Evolutionary conservation across 2,113 vertebrate species (phyloP).

Genomic region (Pimephales promelas): DNA sequence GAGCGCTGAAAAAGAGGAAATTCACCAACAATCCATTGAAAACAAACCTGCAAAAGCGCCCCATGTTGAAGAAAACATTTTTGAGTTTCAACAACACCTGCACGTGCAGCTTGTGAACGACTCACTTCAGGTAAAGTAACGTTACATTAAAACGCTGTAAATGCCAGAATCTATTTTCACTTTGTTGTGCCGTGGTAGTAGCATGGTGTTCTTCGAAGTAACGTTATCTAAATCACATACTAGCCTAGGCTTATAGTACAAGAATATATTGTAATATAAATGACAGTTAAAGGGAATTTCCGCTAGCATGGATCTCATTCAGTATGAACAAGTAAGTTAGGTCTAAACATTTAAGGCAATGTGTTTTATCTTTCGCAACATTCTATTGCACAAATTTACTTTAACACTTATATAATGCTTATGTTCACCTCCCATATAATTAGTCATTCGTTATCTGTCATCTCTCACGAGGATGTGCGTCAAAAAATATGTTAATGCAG

Average conservation of each 20-base stretch:
- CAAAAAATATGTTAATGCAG: no score
- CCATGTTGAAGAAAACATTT: background rate
- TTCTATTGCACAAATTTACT: background rate
- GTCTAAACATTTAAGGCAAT: background rate
- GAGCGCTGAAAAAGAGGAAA: background rate
- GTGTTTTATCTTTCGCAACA: background rate
- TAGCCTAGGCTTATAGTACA: background rate
- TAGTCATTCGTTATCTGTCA: background rate
- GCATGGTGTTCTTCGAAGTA: background rate
- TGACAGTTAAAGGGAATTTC: background rate
- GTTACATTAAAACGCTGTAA: background rate
- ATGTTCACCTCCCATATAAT: background rate
- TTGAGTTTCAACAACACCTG: background rate
- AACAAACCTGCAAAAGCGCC: background rate
- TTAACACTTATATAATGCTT: background rate
- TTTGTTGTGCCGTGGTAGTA: background rate
- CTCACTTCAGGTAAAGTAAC: background rate
- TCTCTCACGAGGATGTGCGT: background rate
- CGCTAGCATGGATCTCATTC: background rate
- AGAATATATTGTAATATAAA: background rate
- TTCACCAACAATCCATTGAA: background rate
- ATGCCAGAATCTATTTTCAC: background rate
- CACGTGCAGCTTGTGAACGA: conserved; percentile 9
- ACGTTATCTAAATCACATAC: background rate
- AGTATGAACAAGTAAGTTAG: background rate